These are phyloP conservation scores for Callipepla californica DNA, from an alignment of 2,113 vertebrate genomes.

Conservation along the genomic window DNA sequence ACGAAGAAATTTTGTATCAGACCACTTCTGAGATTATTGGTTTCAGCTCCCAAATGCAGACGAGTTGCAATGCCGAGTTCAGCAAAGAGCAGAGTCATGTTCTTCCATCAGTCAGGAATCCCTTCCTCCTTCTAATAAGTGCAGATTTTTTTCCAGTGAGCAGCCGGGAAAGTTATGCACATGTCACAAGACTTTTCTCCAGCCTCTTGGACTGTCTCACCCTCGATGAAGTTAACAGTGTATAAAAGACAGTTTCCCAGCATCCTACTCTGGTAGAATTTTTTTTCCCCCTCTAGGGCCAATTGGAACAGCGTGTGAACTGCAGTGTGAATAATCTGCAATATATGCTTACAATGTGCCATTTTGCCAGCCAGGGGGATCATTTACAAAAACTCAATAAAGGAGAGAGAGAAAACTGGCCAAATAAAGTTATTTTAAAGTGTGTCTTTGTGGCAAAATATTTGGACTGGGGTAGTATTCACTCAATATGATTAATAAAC, in stretches of 20 bases:
- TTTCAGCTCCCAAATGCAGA: not conserved
- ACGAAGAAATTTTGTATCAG: not conserved
- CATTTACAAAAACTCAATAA: not conserved
- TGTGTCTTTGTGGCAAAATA: not conserved
- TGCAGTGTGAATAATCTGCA: slow-evolving; percentile 17
- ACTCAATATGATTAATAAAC: not conserved
- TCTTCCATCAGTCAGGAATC: slow-evolving; percentile 55
- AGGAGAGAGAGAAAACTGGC: not conserved
- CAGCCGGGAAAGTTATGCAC: not conserved
- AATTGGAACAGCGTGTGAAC: slow-evolving; percentile 19
- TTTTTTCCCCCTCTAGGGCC: not conserved
- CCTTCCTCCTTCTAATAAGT: slow-evolving; percentile 11
- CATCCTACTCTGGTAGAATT: not conserved
- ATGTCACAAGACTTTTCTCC: slow-evolving; percentile 36
- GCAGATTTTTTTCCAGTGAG: slow-evolving; percentile 2
- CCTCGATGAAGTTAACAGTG: not conserved
- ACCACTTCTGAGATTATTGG: not conserved
- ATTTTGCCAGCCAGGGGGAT: not conserved
- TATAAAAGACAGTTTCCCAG: slow-evolving; percentile 47
- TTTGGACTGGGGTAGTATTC: not conserved
- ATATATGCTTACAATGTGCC: not conserved
- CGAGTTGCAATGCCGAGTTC: slow-evolving; percentile 6
- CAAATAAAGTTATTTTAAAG: not conserved
- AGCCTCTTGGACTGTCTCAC: not conserved
- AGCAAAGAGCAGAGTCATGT: slow-evolving; percentile 51